A percentile compares a stretch with the other conserved stretches of the same genome.
Evolutionary conservation across 2,888 invertebrate species (phyloP).

Genomic region (Pandemis cinnamomeana): DNA sequence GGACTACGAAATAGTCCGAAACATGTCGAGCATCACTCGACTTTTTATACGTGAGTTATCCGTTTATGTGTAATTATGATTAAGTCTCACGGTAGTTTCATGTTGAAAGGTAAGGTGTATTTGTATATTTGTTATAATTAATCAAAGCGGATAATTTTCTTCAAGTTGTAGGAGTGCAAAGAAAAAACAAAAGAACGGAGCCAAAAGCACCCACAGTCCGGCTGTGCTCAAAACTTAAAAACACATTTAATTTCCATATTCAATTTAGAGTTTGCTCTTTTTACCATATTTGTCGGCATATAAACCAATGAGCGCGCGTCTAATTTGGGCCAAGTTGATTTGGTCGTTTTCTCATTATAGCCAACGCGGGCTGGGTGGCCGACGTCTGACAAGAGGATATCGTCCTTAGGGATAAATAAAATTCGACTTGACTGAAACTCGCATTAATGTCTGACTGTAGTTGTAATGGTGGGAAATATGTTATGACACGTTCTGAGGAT

Average conservation of each 20-base stretch:
- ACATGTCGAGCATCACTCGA: too few relatives aligned
- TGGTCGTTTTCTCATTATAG: slow-evolving; percentile 78
- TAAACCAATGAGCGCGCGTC: slow-evolving; percentile 65
- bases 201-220: slow-evolving; percentile 6
- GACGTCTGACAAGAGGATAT: slow-evolving; percentile 79
- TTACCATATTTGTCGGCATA: slow-evolving; percentile 54
- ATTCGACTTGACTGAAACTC: slow-evolving; percentile 74
- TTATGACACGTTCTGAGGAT: slow-evolving; percentile 35
- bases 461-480: slow-evolving; percentile 38
- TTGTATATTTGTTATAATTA: too few relatives aligned
- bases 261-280: slow-evolving; percentile 32
- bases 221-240: slow-evolving; percentile 9
- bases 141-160: too few relatives aligned
- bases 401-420: slow-evolving; percentile 78
- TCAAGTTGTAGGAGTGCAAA: too few relatives aligned
- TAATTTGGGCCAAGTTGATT: slow-evolving; percentile 78
- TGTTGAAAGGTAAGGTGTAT: too few relatives aligned
- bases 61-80: too few relatives aligned
- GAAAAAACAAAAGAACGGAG: neutral
- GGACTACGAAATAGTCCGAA: too few relatives aligned
- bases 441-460: slow-evolving; percentile 73
- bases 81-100: too few relatives aligned
- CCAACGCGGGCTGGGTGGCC: slow-evolving; percentile 77
- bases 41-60: too few relatives aligned
- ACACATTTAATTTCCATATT: slow-evolving; percentile 38